phyloP scores from a whole-genome alignment of 2,113 vertebrate genomes.

The Perca flavescens region DNA sequence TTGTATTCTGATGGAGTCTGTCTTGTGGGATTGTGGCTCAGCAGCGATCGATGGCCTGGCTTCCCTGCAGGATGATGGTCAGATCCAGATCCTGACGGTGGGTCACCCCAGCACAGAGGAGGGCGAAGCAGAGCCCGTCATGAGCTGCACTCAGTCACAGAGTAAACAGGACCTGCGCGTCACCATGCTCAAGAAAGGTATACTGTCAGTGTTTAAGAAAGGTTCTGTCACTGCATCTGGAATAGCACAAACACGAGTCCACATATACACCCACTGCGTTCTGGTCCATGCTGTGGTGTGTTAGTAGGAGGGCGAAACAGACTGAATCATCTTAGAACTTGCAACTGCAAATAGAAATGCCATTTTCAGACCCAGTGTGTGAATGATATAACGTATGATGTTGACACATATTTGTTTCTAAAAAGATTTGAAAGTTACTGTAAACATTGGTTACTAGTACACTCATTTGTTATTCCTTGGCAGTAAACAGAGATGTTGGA shows the following conservation, averaged over 20 bases:
- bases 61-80: conserved; percentile 89
- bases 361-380: conserved; percentile 14
- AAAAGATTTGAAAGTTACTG: background rate
- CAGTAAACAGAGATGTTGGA: background rate
- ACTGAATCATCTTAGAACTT: conserved; percentile 38
- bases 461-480: background rate
- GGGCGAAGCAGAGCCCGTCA: conserved; percentile 86
- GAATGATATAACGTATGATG: conserved; percentile 2
- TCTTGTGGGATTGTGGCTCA: conserved; percentile 72
- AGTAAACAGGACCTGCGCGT: conserved; percentile 93
- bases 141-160: conserved; percentile 86
- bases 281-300: conserved; percentile 16
- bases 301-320: conserved; percentile 34
- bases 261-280: conserved; percentile 21
- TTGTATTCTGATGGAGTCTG: conserved; percentile 24
- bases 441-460: background rate
- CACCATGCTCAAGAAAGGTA: conserved; percentile 98
- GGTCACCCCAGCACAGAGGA: conserved; percentile 87
- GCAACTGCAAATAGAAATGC: conserved; percentile 28
- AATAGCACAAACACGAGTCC: background rate
- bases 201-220: conserved; percentile 85
- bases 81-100: conserved; percentile 93
- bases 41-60: conserved; percentile 91
- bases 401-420: background rate
- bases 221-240: conserved; percentile 73